Evolutionary conservation across 2,888 invertebrate genomes (phyloP), one percentile per base, ranked within the genome.

Genomic region (Patella depressa): DNA sequence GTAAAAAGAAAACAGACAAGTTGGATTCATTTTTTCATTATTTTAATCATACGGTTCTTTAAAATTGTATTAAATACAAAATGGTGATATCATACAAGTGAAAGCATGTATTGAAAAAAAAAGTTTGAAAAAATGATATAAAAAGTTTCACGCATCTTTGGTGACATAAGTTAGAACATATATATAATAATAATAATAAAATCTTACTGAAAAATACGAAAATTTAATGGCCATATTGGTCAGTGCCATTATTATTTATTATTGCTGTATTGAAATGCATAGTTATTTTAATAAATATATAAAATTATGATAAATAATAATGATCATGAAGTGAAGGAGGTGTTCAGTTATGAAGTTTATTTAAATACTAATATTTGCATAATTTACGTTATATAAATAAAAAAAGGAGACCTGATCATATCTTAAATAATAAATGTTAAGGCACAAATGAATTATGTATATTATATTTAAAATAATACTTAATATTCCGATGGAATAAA

Each of bases 361-460:
- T 24, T 65, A 65, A 24, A 24, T 24, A 65, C 24, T 65, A 24
- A 24, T 65, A 65, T 11, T 65, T 65, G 65, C 65, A 65, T 65
- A 65, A 65, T 65, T 65, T 65, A 65, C 12, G 24, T 2, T 45
- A 4, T 45, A 45, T 45, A 45, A 24, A 65, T 65, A 65, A 65
- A 65, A 65, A 65, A 65, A 65, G 19, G 65, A 65, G 65, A 65
- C 65, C 65, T 65, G 65, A 65, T 65, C 65, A 24, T 15, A 24
- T 65, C 4, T 57, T 57, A 15, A 65, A 24, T 65, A 65, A 65
- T 24, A 24, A 65, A 65, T 65, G 65, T 65, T 65, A 65, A 65
- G 65, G 65, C 65, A 65, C 65, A 65, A 65, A 65, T 65, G 65
- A 65, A 65, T 65, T 65, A 65, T 65, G 65, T 65, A 65, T 65